These are phyloP conservation scores for Mormyrops attenuatus DNA, from an alignment of 2,797 vertebrate species.

Conservation along the genomic window DNA sequence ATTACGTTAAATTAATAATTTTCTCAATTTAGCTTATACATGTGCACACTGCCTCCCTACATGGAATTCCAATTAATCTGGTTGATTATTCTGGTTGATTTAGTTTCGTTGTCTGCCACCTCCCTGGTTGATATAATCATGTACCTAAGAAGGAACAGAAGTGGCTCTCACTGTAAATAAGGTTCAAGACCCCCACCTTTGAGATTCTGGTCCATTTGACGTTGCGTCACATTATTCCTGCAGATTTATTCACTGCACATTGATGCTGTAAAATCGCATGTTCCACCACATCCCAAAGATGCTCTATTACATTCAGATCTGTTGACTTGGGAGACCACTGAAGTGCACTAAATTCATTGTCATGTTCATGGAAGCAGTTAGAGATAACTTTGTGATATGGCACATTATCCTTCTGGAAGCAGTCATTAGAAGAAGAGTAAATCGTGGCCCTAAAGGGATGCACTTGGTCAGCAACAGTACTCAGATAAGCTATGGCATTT, in stretches of 20 bases:
- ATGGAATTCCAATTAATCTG: neutral
- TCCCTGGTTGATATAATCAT: neutral
- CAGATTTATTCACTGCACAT: neutral
- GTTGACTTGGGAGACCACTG: neutral
- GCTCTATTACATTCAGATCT: neutral
- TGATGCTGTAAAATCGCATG: neutral
- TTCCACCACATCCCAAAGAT: neutral
- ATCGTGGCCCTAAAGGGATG: neutral
- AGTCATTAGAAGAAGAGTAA: neutral
- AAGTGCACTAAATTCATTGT: neutral
- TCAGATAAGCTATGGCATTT: neutral
- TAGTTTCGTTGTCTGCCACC: neutral
- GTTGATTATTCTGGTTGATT: neutral
- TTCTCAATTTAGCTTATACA: neutral
- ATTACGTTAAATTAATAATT: neutral
- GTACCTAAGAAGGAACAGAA: neutral
- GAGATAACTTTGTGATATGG: neutral
- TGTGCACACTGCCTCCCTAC: neutral
- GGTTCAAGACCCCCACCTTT: neutral
- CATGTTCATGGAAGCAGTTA: neutral
- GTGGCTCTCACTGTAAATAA: neutral
- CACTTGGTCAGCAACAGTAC: neutral
- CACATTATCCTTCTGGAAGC: neutral
- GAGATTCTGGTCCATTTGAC: neutral
- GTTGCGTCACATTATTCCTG: neutral